A percentile compares a stretch with the other conserved stretches of the same genome.
Evolutionary conservation across 64 coral and sea anemone species (phyloP).

Genomic region (Anthopleura sola): DNA sequence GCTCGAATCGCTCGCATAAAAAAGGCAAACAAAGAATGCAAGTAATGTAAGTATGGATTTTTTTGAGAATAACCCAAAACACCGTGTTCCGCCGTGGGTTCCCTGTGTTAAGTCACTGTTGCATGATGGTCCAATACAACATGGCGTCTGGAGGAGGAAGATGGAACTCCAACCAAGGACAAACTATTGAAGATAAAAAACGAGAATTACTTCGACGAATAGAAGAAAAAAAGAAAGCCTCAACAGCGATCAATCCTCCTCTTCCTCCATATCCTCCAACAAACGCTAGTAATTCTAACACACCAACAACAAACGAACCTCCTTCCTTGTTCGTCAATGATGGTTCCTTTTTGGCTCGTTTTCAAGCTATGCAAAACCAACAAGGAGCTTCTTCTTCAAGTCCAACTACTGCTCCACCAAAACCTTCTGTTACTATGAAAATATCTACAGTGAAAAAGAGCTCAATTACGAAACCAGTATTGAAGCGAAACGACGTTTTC

Average conservation of each 20-base stretch:
- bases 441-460: slow-evolving; percentile 41
- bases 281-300: neutral
- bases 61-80: no score
- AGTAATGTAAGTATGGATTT: no score
- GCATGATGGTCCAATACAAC: neutral
- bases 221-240: slow-evolving; percentile 51
- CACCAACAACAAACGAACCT: neutral
- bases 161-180: neutral
- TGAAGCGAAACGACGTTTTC: slow-evolving; percentile 29
- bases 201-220: slow-evolving; percentile 54
- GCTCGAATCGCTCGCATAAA: no score
- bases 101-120: neutral
- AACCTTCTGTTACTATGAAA: slow-evolving; percentile 44
- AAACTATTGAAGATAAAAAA: slow-evolving; percentile 48
- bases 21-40: no score
- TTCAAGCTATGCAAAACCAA: slow-evolving; percentile 54
- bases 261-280: neutral
- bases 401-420: neutral
- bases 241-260: neutral
- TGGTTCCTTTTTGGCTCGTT: slow-evolving; percentile 58
- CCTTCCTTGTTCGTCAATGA: slow-evolving; percentile 48
- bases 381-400: neutral
- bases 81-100: no score
- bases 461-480: slow-evolving; percentile 4
- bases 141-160: slow-evolving; percentile 47